phyloP scores from a whole-genome alignment of 1,140 invertebrate genomes.

The Vanessa tameamea region DNA sequence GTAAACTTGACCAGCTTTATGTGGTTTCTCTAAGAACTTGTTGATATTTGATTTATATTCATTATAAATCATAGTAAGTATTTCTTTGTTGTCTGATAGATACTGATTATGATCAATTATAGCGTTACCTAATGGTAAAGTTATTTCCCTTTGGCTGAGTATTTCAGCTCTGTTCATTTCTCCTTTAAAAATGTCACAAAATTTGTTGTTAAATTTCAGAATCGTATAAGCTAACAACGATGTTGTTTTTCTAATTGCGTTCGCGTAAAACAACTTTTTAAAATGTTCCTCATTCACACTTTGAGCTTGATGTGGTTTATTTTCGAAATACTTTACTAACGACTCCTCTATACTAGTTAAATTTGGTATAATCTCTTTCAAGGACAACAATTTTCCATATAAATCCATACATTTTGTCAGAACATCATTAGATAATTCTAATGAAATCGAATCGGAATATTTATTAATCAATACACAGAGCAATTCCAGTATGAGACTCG shows the following conservation, averaged over 20 bases:
- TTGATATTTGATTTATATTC: constrained; percentile 82
- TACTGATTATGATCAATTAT: constrained; percentile 69
- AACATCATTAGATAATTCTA: constrained; percentile 53
- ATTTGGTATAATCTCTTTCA: constrained; percentile 67
- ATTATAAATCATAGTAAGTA: constrained; percentile 79
- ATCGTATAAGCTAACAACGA: constrained; percentile 77
- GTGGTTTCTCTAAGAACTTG: constrained; percentile 83
- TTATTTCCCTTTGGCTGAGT: constrained; percentile 80
- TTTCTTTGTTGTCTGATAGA: constrained; percentile 60
- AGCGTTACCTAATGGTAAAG: constrained; percentile 81
- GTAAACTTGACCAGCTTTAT: constrained; percentile 84
- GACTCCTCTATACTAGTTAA: constrained; percentile 79
- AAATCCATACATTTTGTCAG: constrained; percentile 59
- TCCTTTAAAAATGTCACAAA: constrained; percentile 74
- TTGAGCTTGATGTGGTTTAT: constrained; percentile 81
- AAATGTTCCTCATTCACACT: constrained; percentile 78
- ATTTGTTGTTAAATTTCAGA: constrained; percentile 73
- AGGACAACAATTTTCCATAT: constrained; percentile 65
- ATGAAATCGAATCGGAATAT: constrained; percentile 55
- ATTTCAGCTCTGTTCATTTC: constrained; percentile 70
- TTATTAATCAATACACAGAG: constrained; percentile 65
- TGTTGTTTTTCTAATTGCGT: constrained; percentile 77
- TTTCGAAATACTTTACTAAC: constrained; percentile 81
- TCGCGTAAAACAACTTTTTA: constrained; percentile 68
- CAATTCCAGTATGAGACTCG: constrained; percentile 66